Evolutionary conservation across 1,140 invertebrate genomes (phyloP).

Genomic region (Bradysia coprophila): DNA sequence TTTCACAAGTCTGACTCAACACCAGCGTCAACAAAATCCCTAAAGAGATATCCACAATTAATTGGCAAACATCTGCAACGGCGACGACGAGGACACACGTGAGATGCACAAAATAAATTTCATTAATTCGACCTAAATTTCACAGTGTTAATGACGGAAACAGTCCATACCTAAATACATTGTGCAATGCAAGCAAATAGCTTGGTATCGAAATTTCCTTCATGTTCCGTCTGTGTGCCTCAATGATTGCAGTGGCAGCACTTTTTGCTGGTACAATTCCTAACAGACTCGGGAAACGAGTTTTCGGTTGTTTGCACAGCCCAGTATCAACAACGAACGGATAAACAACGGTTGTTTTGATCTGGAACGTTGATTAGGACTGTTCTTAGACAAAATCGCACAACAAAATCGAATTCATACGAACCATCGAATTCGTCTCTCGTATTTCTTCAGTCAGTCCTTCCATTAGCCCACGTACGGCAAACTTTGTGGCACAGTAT

Average conservation of each 20-base stretch:
- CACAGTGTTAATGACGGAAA: too few species aligned
- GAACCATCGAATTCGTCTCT: slow-evolving; percentile 14
- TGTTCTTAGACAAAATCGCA: neutral
- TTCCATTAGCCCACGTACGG: slow-evolving; percentile 58
- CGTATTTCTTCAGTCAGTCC: slow-evolving; percentile 45
- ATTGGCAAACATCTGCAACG: slow-evolving; percentile 26
- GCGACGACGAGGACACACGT: too few species aligned
- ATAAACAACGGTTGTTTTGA: slow-evolving; percentile 63
- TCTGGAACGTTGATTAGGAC: slow-evolving; percentile 23
- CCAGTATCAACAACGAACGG: slow-evolving; percentile 74
- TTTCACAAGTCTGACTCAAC: slow-evolving; percentile 29
- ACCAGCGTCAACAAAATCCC: slow-evolving; percentile 32
- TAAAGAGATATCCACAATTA: slow-evolving; percentile 19
- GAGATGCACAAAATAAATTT: too few species aligned
- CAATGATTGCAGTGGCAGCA: slow-evolving; percentile 42
- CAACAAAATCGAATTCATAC: neutral
- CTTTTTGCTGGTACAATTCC: slow-evolving; percentile 40
- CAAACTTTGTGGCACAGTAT: slow-evolving; percentile 65
- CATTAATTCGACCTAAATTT: too few species aligned
- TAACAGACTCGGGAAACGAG: slow-evolving; percentile 51
- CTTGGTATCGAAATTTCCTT: slow-evolving; percentile 32
- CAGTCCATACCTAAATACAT: slow-evolving; percentile 9
- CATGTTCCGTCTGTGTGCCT: slow-evolving; percentile 36
- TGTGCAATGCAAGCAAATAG: slow-evolving; percentile 21
- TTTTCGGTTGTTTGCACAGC: slow-evolving; percentile 54